phyloP scores from a whole-genome alignment of 2,113 vertebrate genomes.

The Arenaria interpres region DNA sequence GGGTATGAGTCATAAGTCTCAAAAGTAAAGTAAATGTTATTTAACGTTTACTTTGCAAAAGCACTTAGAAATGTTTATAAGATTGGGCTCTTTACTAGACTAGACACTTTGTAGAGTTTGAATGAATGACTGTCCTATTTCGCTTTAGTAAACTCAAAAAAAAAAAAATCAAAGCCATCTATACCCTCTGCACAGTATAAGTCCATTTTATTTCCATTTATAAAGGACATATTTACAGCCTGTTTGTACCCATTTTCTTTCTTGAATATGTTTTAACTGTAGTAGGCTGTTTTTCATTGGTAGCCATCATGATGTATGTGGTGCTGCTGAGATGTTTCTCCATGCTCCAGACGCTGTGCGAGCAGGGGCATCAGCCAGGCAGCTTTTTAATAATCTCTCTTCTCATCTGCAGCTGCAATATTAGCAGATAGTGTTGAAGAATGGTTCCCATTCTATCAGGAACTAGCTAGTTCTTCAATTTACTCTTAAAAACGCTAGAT shows the following conservation, averaged over 20 bases:
- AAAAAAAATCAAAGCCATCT: neutral
- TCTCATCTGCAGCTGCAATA: neutral
- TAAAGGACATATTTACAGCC: neutral
- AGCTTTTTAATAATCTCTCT: neutral
- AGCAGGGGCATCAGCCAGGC: neutral
- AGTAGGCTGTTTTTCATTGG: neutral
- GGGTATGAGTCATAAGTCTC: slow-evolving; percentile 28
- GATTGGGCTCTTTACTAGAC: neutral
- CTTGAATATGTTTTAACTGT: neutral
- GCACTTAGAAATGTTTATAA: neutral
- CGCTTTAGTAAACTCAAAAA: neutral
- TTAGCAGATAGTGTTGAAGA: neutral
- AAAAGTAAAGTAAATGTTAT: neutral
- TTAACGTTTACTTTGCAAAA: slow-evolving; percentile 41
- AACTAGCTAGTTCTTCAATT: neutral
- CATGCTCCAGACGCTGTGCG: neutral
- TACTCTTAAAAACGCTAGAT: neutral
- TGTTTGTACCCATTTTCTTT: neutral
- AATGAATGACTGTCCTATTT: neutral
- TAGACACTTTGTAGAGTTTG: neutral
- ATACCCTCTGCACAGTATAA: neutral
- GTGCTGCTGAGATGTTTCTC: neutral
- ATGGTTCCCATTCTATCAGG: neutral
- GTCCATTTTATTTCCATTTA: neutral
- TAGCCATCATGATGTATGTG: neutral